A percentile compares a stretch with the other conserved stretches of the same genome.
phyloP scores from a whole-genome alignment of 2,797 vertebrate genomes.

The Helarctos malayanus region DNA sequence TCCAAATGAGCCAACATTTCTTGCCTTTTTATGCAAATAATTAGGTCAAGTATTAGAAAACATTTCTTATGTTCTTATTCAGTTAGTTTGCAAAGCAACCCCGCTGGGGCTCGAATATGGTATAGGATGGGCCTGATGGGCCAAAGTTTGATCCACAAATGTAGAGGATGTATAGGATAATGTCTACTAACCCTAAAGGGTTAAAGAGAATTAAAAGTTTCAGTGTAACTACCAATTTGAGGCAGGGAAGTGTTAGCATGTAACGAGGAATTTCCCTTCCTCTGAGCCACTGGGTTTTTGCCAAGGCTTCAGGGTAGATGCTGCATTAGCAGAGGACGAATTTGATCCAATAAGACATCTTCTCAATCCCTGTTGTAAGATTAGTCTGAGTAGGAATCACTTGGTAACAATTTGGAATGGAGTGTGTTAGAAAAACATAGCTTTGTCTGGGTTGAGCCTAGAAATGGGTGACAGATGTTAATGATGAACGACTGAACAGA shows the following conservation, averaged over 20 bases:
- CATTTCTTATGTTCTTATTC: neutral
- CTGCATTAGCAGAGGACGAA: neutral
- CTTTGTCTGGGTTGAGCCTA: slow-evolving; percentile 81
- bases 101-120: neutral
- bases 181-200: slow-evolving; percentile 44
- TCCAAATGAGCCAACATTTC: slow-evolving; percentile 15
- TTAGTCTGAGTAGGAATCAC: slow-evolving; percentile 71
- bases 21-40: slow-evolving; percentile 30
- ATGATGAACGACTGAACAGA: slow-evolving; percentile 82
- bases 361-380: slow-evolving; percentile 63
- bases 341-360: slow-evolving; percentile 68
- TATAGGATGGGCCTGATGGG: neutral
- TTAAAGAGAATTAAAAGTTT: slow-evolving; percentile 59
- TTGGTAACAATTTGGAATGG: slow-evolving; percentile 83
- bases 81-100: slow-evolving; percentile 2
- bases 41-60: neutral
- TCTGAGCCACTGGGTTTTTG: slow-evolving; percentile 46
- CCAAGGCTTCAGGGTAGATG: slow-evolving; percentile 68
- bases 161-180: neutral
- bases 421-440: slow-evolving; percentile 78
- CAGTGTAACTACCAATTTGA: slow-evolving; percentile 57
- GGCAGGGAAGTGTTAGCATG: slow-evolving; percentile 53
- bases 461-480: slow-evolving; percentile 86
- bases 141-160: neutral
- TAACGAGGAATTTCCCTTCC: slow-evolving; percentile 62